Conservation (phyloP, 1,140 invertebrate species). For the Rhyzopertha dominica region DNA sequence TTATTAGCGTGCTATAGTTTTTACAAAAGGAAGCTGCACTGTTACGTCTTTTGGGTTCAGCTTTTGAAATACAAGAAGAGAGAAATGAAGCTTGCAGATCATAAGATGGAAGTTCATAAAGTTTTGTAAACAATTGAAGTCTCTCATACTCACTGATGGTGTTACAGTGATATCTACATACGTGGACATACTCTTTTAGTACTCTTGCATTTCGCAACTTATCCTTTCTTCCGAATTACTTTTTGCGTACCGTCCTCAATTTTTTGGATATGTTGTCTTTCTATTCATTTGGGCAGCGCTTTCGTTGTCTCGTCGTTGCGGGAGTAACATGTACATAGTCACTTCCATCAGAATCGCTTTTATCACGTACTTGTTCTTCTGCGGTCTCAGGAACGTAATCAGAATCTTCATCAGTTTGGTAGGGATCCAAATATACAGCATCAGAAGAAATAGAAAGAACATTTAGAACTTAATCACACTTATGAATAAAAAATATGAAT, state of each 20-base stretch:
- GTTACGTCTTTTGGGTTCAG: not conserved
- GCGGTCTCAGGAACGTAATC: not conserved
- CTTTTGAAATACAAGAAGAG: conserved; percentile 8
- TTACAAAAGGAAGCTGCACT: not conserved
- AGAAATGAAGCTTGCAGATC: conserved; percentile 3
- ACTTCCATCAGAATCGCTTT: not conserved
- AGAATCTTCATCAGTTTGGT: conserved; percentile 1
- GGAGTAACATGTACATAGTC: conserved; percentile 8
- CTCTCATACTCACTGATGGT: not conserved
- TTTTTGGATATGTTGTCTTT: conserved; percentile 2
- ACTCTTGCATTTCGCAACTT: not conserved
- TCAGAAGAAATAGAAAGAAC: not conserved
- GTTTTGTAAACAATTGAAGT: conserved; percentile 2
- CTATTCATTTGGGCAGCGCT: not conserved
- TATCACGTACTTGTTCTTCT: not conserved
- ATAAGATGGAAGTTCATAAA: conserved; percentile 4
- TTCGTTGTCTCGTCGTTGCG: conserved; percentile 1
- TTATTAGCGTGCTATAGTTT: conserved; percentile 9
- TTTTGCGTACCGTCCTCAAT: conserved; percentile 7
- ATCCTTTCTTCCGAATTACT: not conserved
- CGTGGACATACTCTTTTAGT: conserved; percentile 5
- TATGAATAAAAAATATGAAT: too few species aligned
- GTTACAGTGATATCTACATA: conserved; percentile 7
- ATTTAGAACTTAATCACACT: not conserved
- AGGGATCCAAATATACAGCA: not conserved